Evolutionary conservation across 2,113 vertebrate genomes (phyloP), one percentile per base, ranked within the genome.

Genomic region (Toxotes chatareus): DNA sequence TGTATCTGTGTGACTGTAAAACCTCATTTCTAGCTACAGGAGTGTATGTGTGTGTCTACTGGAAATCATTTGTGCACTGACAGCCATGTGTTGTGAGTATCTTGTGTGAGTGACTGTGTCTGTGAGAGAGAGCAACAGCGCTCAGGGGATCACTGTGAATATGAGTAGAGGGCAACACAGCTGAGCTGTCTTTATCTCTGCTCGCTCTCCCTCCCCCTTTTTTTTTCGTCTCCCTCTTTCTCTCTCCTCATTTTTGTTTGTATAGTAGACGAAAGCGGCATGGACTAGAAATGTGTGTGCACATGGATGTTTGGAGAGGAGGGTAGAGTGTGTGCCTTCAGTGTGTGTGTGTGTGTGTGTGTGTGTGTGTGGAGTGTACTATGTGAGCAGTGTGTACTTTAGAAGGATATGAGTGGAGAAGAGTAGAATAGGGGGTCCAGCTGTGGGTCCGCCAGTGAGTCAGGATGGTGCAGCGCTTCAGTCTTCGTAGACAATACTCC

Each of bases 381-480:
- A 40, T 87, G 79, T 87, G 73, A 88, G 88, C 23, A 1, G 60
- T 77, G 79, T 91, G 88, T 73, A 59, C 82, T 69, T 86, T 80
- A 73, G 82, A 87, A 71, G 73, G 68, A 72, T 79, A 66, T 83
- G 62, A 84, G 80, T 64, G 51, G 53, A 83, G 80, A 44, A 63
- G 76, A 87, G 70, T 83, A 84, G 80, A 80, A 31, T 59, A 62
- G 85, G 78, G 73, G 79, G 77, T 89, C 83, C 86, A 84, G 85
- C 86, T 86, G 85, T 86, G 73, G 80, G 70, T 77, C 46, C 75
- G 67, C 86, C 67, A 62, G 34, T 84, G 60, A 82, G 91, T 88
- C 80, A 95, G 90, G 75, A 96, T 96, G 95, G 95, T 96, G 89
- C 95, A 96, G 87, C 93, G 94, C 76, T 95, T 96, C 92, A 95